phyloP scores from a whole-genome alignment of 2,113 vertebrate species.

The Pelvicachromis taeniatus region DNA sequence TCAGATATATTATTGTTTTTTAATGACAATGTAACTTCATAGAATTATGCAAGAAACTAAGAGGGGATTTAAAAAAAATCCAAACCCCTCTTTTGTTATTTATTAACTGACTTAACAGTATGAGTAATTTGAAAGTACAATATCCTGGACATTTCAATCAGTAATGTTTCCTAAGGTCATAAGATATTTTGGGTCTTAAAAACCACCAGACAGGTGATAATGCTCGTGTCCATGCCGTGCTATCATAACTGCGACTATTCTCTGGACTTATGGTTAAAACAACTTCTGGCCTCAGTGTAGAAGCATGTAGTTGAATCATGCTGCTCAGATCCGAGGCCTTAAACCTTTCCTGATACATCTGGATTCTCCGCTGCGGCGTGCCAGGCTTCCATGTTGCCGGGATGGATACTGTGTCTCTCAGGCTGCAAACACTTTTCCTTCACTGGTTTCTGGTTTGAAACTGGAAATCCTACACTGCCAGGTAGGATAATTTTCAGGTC shows the following conservation, averaged over 20 bases:
- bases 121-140: not conserved
- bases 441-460: not conserved
- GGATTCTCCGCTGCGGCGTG: not conserved
- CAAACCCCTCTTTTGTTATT: fast-evolving
- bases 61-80: too few relatives aligned
- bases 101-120: not conserved
- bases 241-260: not conserved
- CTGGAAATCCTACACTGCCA: not conserved
- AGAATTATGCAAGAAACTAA: not conserved
- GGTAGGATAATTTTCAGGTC: not conserved
- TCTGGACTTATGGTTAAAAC: not conserved
- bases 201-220: not conserved
- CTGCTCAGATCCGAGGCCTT: not conserved
- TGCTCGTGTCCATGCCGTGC: not conserved
- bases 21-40: not conserved
- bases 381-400: not conserved
- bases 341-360: not conserved
- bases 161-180: not conserved
- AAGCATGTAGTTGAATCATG: not conserved
- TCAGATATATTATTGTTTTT: not conserved
- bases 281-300: not conserved
- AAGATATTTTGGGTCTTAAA: not conserved
- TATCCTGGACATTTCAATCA: not conserved
- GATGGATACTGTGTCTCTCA: not conserved
- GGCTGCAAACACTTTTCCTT: not conserved